Conservation (phyloP, 2,888 invertebrate genomes). For the Drosophila formosana region DNA sequence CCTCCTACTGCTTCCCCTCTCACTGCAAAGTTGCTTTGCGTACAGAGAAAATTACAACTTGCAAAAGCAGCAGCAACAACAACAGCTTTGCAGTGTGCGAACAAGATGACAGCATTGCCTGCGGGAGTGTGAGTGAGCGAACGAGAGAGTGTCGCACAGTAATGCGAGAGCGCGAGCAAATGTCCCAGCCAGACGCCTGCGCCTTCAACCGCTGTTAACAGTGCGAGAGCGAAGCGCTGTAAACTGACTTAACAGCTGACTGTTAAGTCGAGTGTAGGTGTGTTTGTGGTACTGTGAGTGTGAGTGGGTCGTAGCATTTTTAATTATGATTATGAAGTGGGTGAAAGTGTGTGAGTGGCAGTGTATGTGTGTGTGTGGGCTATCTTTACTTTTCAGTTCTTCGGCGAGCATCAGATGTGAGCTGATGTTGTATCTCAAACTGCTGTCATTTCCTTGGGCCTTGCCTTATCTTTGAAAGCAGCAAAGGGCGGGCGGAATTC, state of each 20-base stretch:
- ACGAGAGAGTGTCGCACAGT: not conserved
- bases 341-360: conserved; percentile 31
- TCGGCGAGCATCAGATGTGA: conserved; percentile 11
- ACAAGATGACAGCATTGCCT: conserved; percentile 44
- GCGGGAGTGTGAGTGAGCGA: conserved; percentile 17
- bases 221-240: not conserved
- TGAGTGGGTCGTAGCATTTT: conserved; percentile 40
- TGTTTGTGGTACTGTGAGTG: conserved; percentile 7
- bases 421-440: conserved; percentile 3
- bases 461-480: conserved; percentile 15
- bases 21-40: not conserved
- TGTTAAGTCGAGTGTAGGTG: conserved; percentile 33
- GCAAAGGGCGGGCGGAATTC: not conserved
- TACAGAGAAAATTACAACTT: conserved; percentile 49
- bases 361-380: not conserved
- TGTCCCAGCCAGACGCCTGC: conserved; percentile 61
- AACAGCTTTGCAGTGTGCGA: conserved; percentile 55
- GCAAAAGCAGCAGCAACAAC: conserved; percentile 45
- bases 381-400: conserved; percentile 44
- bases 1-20: conserved; percentile 21
- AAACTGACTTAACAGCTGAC: conserved; percentile 2
- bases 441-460: conserved; percentile 47
- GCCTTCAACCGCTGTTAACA: conserved; percentile 38
- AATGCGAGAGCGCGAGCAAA: conserved; percentile 42
- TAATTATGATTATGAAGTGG: conserved; percentile 69